These are phyloP conservation scores for Trachelus troglodyta DNA, from an alignment of 2,888 invertebrate species.

Conservation along the genomic window DNA sequence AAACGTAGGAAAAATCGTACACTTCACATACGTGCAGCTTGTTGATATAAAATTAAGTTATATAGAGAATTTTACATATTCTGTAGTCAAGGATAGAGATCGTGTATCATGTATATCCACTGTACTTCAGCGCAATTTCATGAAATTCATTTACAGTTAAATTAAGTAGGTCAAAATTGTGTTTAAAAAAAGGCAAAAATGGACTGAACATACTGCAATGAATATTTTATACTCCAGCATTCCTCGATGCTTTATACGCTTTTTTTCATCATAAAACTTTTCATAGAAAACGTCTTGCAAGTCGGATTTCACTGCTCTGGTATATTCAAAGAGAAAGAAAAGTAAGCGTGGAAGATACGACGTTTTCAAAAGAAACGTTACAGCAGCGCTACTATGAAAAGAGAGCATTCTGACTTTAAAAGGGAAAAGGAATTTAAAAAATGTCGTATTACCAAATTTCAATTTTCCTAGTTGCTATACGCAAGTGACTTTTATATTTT, in stretches of 20 bases:
- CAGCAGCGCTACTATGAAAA: background rate
- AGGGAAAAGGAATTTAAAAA: background rate
- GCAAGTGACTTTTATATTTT: background rate
- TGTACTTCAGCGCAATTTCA: background rate
- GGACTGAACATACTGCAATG: background rate
- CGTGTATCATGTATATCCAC: background rate
- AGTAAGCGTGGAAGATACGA: background rate
- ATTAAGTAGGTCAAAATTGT: background rate
- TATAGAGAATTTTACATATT: background rate
- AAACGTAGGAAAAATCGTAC: background rate
- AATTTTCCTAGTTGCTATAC: background rate
- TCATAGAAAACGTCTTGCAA: background rate
- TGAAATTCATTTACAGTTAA: background rate
- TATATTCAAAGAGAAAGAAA: background rate
- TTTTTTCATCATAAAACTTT: background rate
- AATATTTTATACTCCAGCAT: background rate
- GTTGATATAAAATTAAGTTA: background rate
- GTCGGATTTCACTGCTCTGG: background rate
- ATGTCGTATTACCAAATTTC: background rate
- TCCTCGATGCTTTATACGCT: background rate
- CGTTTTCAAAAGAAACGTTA: background rate
- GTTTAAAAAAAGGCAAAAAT: background rate
- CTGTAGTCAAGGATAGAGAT: background rate
- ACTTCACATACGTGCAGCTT: background rate
- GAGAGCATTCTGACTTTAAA: background rate